Base-by-base conservation (phyloP, 2,113 vertebrate species). In the Xenopus tropicalis region DNA sequence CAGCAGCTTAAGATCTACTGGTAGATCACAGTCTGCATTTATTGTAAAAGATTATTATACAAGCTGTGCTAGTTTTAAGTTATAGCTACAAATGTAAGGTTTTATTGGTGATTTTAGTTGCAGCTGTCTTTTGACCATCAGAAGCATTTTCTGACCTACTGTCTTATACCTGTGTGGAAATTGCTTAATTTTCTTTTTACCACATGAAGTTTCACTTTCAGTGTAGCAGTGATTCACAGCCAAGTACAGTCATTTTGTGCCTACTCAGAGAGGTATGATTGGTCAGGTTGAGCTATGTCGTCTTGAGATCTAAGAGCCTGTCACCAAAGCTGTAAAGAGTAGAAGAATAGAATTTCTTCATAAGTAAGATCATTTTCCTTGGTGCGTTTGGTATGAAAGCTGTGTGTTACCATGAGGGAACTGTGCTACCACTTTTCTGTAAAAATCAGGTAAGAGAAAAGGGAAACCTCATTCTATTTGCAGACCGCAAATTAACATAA, bases 141-240 rank as follows among this genome's bases (percentile, higher is more conserved):
- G 63, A 78, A 79, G 90, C 88, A n/a, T 90, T 90, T 91, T 87
- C 84, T 87, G 83, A 87, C 84, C 85, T 80, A 58, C 17, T 57
- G 42, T n/a, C n/a, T n/a, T n/a, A n/a, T 59, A 82, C 86, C 56
- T 80, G 80, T 66, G 83, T 79, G 85, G 84, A 93, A 91, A 90
- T 89, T 67, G 57, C 84, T 90, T 87, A 87, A 90, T 88, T 84
- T 77, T 82, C 79, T n/a, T 76, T 84, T 90, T 67, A 90, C 90
- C 90, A 46, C 91, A 92, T 86, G 78, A 83, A 79, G 88, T 90
- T 90, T 90, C 90, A 88, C 86, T 91, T 91, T 91, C 86, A 84
- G 83, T 89, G 82, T 73, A 80, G 72, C 78, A 83, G 79, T 84
- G 81, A 69, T 83, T 83, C 81, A 83, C 65, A 82, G 78, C 85